Conservation (phyloP, 2,888 invertebrate species). For the Drosophila aldrichi region DNA sequence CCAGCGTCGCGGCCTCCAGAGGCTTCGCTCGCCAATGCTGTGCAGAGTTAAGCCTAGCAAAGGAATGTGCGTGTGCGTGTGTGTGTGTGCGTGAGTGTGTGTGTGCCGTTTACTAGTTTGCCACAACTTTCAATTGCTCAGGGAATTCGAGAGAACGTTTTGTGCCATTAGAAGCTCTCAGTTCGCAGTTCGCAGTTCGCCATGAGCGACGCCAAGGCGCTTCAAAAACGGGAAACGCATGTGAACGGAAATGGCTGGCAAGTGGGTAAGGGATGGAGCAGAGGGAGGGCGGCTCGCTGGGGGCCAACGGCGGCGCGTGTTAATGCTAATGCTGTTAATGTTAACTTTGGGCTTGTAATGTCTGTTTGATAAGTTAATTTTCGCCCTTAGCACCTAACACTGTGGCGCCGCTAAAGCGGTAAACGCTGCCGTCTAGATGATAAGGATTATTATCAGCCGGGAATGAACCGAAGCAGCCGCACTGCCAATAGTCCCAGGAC, state of each 20-base stretch:
- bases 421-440: constrained; percentile 8
- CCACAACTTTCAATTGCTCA: constrained; percentile 71
- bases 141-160: constrained; percentile 69
- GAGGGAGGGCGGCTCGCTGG: background rate
- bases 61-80: constrained; percentile 14
- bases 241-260: background rate
- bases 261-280: no score
- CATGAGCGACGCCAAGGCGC: constrained; percentile 17
- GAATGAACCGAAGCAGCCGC: constrained; percentile 4
- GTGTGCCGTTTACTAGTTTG: constrained; percentile 41
- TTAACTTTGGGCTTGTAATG: constrained; percentile 73
- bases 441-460: constrained; percentile 12
- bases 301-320: constrained; percentile 34
- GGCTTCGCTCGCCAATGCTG: constrained; percentile 17
- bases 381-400: constrained; percentile 55
- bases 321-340: constrained; percentile 74
- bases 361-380: constrained; percentile 79
- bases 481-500: constrained; percentile 62
- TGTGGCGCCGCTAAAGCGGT: constrained; percentile 18
- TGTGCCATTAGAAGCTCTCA: constrained; percentile 58
- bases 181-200: constrained; percentile 1
- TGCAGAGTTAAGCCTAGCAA: background rate
- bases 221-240: background rate
- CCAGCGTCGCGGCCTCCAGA: constrained; percentile 43
- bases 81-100: constrained; percentile 9